Base-by-base conservation (phyloP, 2,888 invertebrate genomes). In the Xylota segnis region DNA sequence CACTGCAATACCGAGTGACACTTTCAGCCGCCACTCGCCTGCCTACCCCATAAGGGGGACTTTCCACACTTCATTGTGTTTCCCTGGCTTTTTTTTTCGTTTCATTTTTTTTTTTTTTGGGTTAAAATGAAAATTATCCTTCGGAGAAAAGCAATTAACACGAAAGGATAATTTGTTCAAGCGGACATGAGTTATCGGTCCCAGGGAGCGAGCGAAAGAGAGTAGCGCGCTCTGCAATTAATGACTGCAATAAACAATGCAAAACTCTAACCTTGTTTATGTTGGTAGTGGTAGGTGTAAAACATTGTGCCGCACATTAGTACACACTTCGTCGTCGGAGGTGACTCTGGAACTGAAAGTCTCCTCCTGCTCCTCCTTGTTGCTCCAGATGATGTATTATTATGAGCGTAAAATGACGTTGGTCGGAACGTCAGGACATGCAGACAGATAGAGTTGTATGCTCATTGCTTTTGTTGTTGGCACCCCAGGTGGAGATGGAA, bases 101-200 rank as follows among this genome's bases (percentile, higher is more conserved):
- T n/a, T n/a, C n/a, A n/a, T n/a, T 72, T 72, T 52, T 29, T n/a
- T 34, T 10, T 58, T 58, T 61, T 34, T 50, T 59, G 34, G 37
- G 5, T 16, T 47, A n/a, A 65, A 70, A 58, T 63, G 72, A 52
- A 68, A 86, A 81, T 81, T 75, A 76, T 81, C 66, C 71, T 76
- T 86, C 23, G 52, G 32, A 76, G 81, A n/a, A 86, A 77, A 86
- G 86, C 82, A 86, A 86, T 86, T 86, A 86, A 82, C 86, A 74
- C 86, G 50, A 72, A 72, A 56, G 76, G 72, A 72, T 81, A 82
- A 86, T 86, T 86, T 86, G 86, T 86, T 86, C 66, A 40, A 86
- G 81, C 72, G 65, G 76, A 86, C 65, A 72, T 86, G 76, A 86
- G 66, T 81, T 81, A 86, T 86, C 50, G 84, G 76, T 66, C 54